Conservation (phyloP, 2,888 invertebrate species). For the Parascotia fuliginaria region DNA sequence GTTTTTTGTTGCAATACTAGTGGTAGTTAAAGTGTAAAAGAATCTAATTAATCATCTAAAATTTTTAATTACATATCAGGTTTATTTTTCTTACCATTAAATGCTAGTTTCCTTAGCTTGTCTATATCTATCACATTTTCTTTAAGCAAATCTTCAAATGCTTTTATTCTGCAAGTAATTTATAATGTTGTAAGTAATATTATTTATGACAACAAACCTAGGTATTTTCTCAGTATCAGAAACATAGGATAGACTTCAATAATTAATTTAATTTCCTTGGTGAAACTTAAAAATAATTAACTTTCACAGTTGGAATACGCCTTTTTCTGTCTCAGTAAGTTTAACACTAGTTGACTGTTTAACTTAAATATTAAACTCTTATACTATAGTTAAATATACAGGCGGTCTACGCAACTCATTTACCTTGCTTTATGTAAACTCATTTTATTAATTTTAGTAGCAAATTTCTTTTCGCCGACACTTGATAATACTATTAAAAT, state of each 20-base stretch:
- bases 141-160: slow-evolving; percentile 90
- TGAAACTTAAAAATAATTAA: neutral
- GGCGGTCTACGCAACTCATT: neutral
- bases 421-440: slow-evolving; percentile 77
- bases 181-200: neutral
- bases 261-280: too few relatives aligned
- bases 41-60: too few relatives aligned
- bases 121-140: slow-evolving; percentile 90
- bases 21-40: too few relatives aligned
- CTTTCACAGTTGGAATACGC: slow-evolving; percentile 18
- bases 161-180: slow-evolving; percentile 88
- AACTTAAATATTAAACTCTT: neutral
- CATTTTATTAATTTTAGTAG: slow-evolving; percentile 40
- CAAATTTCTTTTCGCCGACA: neutral
- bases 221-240: too few relatives aligned
- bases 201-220: too few relatives aligned
- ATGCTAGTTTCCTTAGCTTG: slow-evolving; percentile 89
- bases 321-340: slow-evolving; percentile 30
- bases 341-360: neutral
- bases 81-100: slow-evolving; percentile 89
- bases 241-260: too few relatives aligned
- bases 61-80: too few relatives aligned
- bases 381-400: neutral
- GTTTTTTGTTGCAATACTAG: too few relatives aligned
- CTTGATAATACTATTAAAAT: neutral